phyloP scores from a whole-genome alignment of 1,140 invertebrate genomes.

The Formica selysi region DNA sequence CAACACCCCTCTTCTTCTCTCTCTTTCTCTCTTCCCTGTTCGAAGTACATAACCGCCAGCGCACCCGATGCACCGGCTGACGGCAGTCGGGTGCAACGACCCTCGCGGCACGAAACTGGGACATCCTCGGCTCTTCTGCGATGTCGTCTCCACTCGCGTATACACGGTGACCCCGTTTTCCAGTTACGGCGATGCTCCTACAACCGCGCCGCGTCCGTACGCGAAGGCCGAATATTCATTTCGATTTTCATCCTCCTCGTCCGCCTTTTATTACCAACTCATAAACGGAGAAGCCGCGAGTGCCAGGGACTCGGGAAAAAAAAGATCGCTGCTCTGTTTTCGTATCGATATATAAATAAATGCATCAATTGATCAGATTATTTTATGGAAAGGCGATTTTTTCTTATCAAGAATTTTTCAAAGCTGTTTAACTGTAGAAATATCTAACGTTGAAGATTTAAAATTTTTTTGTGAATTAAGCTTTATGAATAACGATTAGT shows the following conservation, averaged over 20 bases:
- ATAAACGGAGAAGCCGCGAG: not conserved
- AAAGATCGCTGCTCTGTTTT: not conserved
- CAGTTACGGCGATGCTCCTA: slow-evolving; percentile 62
- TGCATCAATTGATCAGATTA: not conserved
- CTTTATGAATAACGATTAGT: not conserved
- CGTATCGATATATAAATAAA: no score
- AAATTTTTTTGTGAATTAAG: not conserved
- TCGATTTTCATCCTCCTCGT: slow-evolving; percentile 58
- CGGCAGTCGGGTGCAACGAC: slow-evolving; percentile 69
- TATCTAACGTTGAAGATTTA: not conserved
- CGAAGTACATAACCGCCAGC: slow-evolving; percentile 1
- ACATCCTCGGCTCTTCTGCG: slow-evolving; percentile 70
- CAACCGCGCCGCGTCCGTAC: slow-evolving; percentile 26
- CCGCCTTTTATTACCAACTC: not conserved
- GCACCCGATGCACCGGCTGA: slow-evolving; percentile 50
- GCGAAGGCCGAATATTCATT: slow-evolving; percentile 55
- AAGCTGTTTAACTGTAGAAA: not conserved
- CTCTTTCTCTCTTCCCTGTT: not conserved
- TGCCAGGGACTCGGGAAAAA: not conserved
- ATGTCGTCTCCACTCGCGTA: slow-evolving; percentile 69
- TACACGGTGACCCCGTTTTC: slow-evolving; percentile 72
- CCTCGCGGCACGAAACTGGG: slow-evolving; percentile 70
- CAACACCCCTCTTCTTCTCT: not conserved
- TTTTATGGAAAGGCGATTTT: not conserved
- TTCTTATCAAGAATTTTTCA: not conserved